These are phyloP conservation scores for Oscheius sp. DNA, from an alignment of 2,888 invertebrate genomes.

Conservation along the genomic window DNA sequence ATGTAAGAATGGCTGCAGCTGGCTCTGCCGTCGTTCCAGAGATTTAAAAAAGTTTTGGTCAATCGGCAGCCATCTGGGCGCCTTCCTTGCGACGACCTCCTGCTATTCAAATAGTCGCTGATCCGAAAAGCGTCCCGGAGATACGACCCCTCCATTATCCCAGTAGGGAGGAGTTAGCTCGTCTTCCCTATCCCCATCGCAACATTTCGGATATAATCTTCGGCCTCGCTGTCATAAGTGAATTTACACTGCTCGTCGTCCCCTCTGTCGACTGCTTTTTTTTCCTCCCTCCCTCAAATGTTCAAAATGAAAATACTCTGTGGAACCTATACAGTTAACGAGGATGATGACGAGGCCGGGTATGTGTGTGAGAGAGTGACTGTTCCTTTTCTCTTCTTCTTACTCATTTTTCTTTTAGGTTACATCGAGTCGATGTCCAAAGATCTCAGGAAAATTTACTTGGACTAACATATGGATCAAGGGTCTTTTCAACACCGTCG, in stretches of 20 bases:
- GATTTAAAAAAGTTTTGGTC: not conserved
- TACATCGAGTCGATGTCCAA: constrained; percentile 42
- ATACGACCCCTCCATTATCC: constrained; percentile 22
- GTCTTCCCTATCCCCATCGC: not conserved
- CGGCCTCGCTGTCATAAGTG: constrained; percentile 29
- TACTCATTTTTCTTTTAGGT: too few species aligned
- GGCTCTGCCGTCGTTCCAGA: not conserved
- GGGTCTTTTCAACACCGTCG: constrained; percentile 24
- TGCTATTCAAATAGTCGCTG: not conserved
- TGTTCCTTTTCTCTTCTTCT: too few species aligned
- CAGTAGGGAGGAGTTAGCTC: constrained; percentile 5
- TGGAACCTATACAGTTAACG: constrained; percentile 34
- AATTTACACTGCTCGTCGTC: constrained; percentile 32
- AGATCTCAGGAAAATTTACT: constrained; percentile 30
- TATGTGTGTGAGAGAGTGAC: not conserved
- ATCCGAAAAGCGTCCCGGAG: constrained; percentile 14
- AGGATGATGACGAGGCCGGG: constrained; percentile 25
- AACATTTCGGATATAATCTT: not conserved
- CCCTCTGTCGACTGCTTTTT: constrained; percentile 29
- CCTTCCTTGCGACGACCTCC: not conserved
- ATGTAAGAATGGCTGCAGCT: not conserved
- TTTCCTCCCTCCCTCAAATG: constrained; percentile 19
- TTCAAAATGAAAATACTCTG: constrained; percentile 31
- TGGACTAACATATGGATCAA: constrained; percentile 32
- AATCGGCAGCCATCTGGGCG: constrained; percentile 4